phyloP scores from a whole-genome alignment of 1,140 invertebrate species.

The Maniola jurtina region DNA sequence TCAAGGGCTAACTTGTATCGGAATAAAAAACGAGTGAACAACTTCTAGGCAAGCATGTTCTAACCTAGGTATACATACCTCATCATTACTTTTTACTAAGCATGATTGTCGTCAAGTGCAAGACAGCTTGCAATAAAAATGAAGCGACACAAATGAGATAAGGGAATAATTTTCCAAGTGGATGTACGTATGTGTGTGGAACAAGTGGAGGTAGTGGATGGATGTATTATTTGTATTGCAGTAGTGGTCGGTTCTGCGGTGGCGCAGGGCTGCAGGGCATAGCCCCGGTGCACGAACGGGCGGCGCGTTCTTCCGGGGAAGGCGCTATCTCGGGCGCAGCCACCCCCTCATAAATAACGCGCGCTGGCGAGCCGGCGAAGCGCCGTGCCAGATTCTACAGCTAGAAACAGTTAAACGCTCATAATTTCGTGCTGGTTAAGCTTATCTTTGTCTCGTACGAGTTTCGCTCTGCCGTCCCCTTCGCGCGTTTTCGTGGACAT shows the following conservation, averaged over 20 bases:
- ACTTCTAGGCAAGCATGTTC: too few relatives aligned
- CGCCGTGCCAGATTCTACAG: constrained; percentile 77
- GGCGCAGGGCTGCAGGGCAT: background rate
- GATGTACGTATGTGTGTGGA: constrained; percentile 22
- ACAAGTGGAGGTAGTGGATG: too few relatives aligned
- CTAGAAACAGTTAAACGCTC: constrained; percentile 79
- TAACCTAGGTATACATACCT: too few relatives aligned
- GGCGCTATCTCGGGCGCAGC: constrained; percentile 72
- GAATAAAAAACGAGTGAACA: too few relatives aligned
- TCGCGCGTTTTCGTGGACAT: constrained; percentile 68
- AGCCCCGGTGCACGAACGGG: background rate
- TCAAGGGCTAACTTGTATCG: too few relatives aligned
- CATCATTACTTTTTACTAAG: too few relatives aligned
- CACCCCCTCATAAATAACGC: constrained; percentile 77
- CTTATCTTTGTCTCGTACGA: constrained; percentile 77
- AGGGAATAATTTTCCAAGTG: constrained; percentile 61
- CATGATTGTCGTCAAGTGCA: too few relatives aligned
- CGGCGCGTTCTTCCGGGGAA: constrained; percentile 67
- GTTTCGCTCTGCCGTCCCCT: constrained; percentile 68
- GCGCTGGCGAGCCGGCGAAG: constrained; percentile 76
- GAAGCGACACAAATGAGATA: constrained; percentile 20
- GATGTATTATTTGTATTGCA: too few relatives aligned
- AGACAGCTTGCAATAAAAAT: too few relatives aligned
- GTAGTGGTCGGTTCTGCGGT: background rate
- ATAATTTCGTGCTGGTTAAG: constrained; percentile 78